These are phyloP conservation scores for Synergus gifuensis DNA, from an alignment of 2,888 invertebrate species.

Conservation along the genomic window DNA sequence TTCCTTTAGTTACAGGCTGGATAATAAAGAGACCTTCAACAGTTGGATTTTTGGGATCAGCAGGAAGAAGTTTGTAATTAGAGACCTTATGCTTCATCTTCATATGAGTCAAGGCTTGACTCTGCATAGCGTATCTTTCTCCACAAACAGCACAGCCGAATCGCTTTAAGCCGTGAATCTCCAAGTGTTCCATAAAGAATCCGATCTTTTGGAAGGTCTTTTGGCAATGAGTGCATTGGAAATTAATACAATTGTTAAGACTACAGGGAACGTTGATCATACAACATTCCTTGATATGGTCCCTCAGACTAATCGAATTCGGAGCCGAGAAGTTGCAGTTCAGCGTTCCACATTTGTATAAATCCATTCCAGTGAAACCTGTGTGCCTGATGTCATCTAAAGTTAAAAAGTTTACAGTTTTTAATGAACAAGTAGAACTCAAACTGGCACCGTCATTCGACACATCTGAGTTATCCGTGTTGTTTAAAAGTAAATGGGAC, in stretches of 20 bases:
- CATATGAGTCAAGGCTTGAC: conserved; percentile 78
- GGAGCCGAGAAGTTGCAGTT: conserved; percentile 76
- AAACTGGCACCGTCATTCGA: conserved; percentile 28
- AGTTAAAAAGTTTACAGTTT: conserved; percentile 58
- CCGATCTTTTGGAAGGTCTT: conserved; percentile 77
- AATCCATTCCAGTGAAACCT: conserved; percentile 75
- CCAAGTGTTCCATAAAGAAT: conserved; percentile 81
- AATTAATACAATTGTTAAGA: conserved; percentile 45
- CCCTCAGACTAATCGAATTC: conserved; percentile 72
- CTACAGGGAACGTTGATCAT: conserved; percentile 6
- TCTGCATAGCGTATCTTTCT: conserved; percentile 67
- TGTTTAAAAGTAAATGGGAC: conserved; percentile 44
- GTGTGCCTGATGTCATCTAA: conserved; percentile 73
- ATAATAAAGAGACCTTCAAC: conserved; percentile 79
- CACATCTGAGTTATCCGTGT: conserved; percentile 52
- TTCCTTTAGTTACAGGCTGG: conserved; percentile 72
- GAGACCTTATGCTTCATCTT: conserved; percentile 78
- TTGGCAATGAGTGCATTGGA: conserved; percentile 77
- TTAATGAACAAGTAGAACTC: not conserved
- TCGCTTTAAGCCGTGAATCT: conserved; percentile 80
- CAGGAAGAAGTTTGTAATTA: conserved; percentile 76
- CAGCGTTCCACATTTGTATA: conserved; percentile 79
- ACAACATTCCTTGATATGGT: conserved; percentile 76
- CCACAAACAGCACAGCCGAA: conserved; percentile 82
- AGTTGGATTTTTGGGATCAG: conserved; percentile 78